Base-by-base conservation (phyloP, 92 coral and sea anemone genomes). In the Porites evermanni region DNA sequence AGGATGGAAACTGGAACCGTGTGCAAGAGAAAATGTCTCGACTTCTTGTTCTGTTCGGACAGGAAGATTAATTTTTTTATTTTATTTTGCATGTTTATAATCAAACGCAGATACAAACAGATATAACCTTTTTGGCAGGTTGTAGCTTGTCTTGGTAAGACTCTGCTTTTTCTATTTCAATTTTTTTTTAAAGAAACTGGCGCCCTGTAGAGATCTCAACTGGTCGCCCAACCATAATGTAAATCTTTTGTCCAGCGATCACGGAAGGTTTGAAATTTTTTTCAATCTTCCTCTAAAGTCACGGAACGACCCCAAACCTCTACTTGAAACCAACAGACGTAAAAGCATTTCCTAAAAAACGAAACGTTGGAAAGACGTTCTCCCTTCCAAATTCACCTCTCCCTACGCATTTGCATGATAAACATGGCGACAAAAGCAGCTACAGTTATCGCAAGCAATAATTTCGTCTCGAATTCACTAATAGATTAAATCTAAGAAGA, bases 161-260 rank as follows among this genome's bases (percentile, higher is more conserved):
- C 47, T 38, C 47, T 38, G 73, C 63, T 73, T 64, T 73, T 83
- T 83, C 19, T 18, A 21, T 83, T 20, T 16, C 11, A 64, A 52
- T 29, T 73, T 64, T 73, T 83, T 18, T 23, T 83, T 14, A 8
- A 12, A 64, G 29, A 14, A 71, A 51, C 59, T 53, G 78, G 38
- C 77, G 70, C 73, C 79, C 87, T 44, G 80, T 64, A 12, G 87
- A 59, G 80, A 16, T 72, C 78, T 50, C 65, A 65, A 65, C 80
- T 67, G 73, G 87, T 83, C 54, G 73, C 13, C 80, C 32, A 23
- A 13, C 53, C 64, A 73, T 74, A 83, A 50, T 12, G 87, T 73
- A 83, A 83, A 63, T 23, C 79, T 83, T 83, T 83, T 74, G 72
- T 83, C 80, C 50, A 24, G 8, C 2, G 80, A 83, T 83, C 87